Conservation (phyloP, 1,140 invertebrate species). For the Nylanderia fulva region DNA sequence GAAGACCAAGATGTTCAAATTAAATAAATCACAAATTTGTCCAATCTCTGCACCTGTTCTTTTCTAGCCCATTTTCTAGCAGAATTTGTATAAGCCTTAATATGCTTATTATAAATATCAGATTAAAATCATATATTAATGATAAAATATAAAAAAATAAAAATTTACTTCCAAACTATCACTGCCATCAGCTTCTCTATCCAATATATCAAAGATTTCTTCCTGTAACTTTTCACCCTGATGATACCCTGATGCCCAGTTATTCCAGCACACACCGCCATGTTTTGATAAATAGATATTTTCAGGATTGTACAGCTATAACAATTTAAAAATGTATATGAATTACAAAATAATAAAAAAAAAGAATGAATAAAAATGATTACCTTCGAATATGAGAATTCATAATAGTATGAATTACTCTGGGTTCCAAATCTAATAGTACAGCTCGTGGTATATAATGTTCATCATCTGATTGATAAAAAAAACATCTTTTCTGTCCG, state of each 20-base stretch:
- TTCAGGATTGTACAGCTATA: constrained; percentile 97
- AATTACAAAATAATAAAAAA: neutral
- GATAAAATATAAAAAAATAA: neutral
- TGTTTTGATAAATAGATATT: constrained; percentile 99
- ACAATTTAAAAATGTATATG: constrained; percentile 52
- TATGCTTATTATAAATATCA: too few species aligned
- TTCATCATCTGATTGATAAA: constrained; percentile 99
- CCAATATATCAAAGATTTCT: constrained; percentile 99
- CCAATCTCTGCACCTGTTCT: too few species aligned
- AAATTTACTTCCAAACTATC: constrained; percentile 95
- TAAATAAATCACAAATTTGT: too few species aligned
- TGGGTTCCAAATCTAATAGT: constrained; percentile 97
- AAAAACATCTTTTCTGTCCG: constrained; percentile 99
- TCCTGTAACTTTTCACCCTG: constrained; percentile 97
- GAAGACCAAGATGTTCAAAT: too few species aligned
- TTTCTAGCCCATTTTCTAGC: too few species aligned
- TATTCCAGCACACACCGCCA: constrained; percentile 99
- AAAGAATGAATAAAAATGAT: constrained; percentile 12
- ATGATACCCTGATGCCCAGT: constrained; percentile 98
- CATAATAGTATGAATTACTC: constrained; percentile 99
- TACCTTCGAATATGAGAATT: constrained; percentile 97
- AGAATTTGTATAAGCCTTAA: too few species aligned
- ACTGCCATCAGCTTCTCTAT: constrained; percentile 99
- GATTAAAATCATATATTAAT: too few species aligned
- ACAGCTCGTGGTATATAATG: constrained; percentile 99